Evolutionary conservation across 2,113 vertebrate species (phyloP), one percentile per base, ranked within the genome.

Genomic region (Leptosomus discolor): DNA sequence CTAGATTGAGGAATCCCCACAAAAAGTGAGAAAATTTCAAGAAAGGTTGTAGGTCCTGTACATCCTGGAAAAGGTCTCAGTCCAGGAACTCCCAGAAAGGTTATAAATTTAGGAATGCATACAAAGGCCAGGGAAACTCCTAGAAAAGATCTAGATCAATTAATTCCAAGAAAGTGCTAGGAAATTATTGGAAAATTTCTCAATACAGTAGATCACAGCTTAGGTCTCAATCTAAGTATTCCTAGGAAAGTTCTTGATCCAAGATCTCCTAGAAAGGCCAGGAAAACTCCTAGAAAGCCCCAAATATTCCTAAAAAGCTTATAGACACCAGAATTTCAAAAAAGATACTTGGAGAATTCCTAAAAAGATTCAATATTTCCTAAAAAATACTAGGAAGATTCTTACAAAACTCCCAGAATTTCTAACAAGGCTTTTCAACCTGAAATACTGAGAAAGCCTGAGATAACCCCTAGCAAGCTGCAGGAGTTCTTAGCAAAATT

Each of bases 291-390:
- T 17, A 41, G 58, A 86, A 86, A 56, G 2, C 2, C 15, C 11
- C n/a, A 39, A 11, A 78, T 78, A 82, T 45, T 92, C n/a, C 20
- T 7, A 20, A 64, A 48, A 77, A 11, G 2, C 27, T 46, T 10
- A 61, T 2, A 37, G 19, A 53, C 0, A 0, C 19, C 19, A 58
- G 20, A 85, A 63, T 67, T 80, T 15, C 0, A 12, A 88, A 48
- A 76, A 85, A 65, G 1, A 36, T 46, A n/a, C 26, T 43, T 39
- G 12, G 15, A 88, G 22, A 63, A 71, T 39, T 54, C 54, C 17
- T 46, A 53, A 46, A 70, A 54, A 34, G 11, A 15, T 24, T 70
- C 34, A 63, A 29, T 23, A 79, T 46, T 60, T 54, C 23, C 15
- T 46, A 54, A 32, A 15, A 79, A 54, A 71, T 39, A 10, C 6